Percentiles rank a stretch among this genome's conserved stretches.
These are phyloP conservation scores for Chunga burmeisteri DNA, from an alignment of 2,113 vertebrate genomes.

Conservation along the genomic window DNA sequence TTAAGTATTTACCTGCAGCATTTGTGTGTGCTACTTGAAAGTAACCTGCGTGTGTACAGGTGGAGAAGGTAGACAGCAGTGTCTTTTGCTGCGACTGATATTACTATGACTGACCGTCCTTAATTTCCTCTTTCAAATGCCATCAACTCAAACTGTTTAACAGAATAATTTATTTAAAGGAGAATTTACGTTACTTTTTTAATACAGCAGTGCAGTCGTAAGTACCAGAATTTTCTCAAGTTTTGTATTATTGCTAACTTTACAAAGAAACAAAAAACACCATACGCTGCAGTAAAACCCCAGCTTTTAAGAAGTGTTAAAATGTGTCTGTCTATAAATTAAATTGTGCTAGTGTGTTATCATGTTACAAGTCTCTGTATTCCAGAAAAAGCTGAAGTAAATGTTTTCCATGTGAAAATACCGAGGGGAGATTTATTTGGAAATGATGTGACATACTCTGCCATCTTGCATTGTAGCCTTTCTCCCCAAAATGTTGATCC, in stretches of 20 bases:
- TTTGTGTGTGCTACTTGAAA: neutral
- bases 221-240: neutral
- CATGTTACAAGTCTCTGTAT: neutral
- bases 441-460: neutral
- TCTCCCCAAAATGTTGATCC: neutral
- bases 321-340: neutral
- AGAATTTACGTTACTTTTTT: neutral
- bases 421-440: neutral
- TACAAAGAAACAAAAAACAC: neutral
- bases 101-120: neutral
- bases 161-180: neutral
- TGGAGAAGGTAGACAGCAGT: neutral
- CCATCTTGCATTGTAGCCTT: neutral
- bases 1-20: neutral
- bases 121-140: neutral
- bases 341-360: neutral
- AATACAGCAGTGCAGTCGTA: rapidly evolving
- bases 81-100: neutral
- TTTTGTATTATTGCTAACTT: neutral
- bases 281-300: neutral
- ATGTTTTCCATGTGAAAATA: neutral
- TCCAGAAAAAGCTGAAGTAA: neutral
- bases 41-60: neutral
- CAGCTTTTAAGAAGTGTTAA: neutral
- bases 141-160: neutral